phyloP scores from a whole-genome alignment of 2,888 invertebrate species.

The Neoscelio sp. region DNA sequence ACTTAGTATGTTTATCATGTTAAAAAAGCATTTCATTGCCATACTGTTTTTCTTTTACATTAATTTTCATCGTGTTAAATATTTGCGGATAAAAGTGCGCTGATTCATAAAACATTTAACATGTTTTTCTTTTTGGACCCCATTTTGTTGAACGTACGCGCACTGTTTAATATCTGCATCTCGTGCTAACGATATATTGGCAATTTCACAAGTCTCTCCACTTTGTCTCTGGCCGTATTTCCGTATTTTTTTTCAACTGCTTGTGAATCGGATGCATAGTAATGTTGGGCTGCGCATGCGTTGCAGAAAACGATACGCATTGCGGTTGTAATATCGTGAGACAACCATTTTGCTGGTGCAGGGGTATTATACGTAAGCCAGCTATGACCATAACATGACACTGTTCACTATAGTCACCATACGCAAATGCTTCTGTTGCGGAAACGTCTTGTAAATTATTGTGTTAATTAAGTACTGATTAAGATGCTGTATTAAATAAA shows the following conservation, averaged over 20 bases:
- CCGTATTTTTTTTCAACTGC: constrained; percentile 36
- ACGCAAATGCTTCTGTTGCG: constrained; percentile 48
- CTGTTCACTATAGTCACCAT: constrained; percentile 59
- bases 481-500: background rate
- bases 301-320: constrained; percentile 77
- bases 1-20: no score
- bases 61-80: constrained; percentile 21
- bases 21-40: no score
- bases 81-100: constrained; percentile 9
- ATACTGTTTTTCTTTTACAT: no score
- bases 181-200: constrained; percentile 78
- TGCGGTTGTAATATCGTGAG: constrained; percentile 80
- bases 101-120: constrained; percentile 32
- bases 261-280: constrained; percentile 73
- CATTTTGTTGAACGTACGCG: constrained; percentile 50
- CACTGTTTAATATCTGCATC: constrained; percentile 75
- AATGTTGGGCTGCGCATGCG: constrained; percentile 75
- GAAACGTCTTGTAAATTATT: constrained; percentile 46
- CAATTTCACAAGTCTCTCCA: constrained; percentile 74
- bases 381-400: constrained; percentile 61
- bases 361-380: constrained; percentile 75
- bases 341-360: constrained; percentile 70
- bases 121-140: constrained; percentile 7
- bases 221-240: constrained; percentile 56
- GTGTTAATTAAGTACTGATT: constrained; percentile 41